Percentiles rank a stretch among this genome's conserved stretches.
Conservation (phyloP, 2,888 invertebrate species). For the Antheraea assamensis region DNA sequence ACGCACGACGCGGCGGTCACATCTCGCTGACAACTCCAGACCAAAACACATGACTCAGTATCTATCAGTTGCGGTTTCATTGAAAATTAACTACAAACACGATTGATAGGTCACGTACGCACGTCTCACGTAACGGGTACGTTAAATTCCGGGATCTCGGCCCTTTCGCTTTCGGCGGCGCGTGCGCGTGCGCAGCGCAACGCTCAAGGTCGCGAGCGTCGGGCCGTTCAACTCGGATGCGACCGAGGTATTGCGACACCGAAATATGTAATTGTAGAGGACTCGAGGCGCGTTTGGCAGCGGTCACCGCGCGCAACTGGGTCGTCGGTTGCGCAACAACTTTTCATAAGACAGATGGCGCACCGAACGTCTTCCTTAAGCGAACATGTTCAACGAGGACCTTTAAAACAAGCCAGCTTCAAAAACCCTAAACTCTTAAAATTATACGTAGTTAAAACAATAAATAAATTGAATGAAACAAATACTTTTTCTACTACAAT, state of each 20-base stretch:
- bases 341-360: conserved; percentile 75
- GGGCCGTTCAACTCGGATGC: conserved; percentile 82
- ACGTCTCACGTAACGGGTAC: conserved; percentile 39
- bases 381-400: conserved; percentile 5
- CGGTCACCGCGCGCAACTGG: conserved; percentile 73
- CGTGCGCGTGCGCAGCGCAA: conserved; percentile 71
- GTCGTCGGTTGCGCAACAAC: conserved; percentile 76
- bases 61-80: conserved; percentile 49
- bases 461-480: neutral
- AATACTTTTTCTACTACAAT: neutral
- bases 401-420: neutral
- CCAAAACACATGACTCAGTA: conserved; percentile 49
- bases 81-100: conserved; percentile 20
- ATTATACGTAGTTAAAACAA: too few species aligned
- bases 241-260: conserved; percentile 78
- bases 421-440: neutral
- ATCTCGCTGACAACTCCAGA: conserved; percentile 21
- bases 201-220: conserved; percentile 79
- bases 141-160: conserved; percentile 55
- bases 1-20: neutral
- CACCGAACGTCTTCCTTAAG: conserved; percentile 68
- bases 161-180: conserved; percentile 79
- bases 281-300: conserved; percentile 78
- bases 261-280: conserved; percentile 81
- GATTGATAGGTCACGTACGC: conserved; percentile 59